Conservation (phyloP, 2,797 vertebrate genomes). For the Sandelia bainsii region DNA sequence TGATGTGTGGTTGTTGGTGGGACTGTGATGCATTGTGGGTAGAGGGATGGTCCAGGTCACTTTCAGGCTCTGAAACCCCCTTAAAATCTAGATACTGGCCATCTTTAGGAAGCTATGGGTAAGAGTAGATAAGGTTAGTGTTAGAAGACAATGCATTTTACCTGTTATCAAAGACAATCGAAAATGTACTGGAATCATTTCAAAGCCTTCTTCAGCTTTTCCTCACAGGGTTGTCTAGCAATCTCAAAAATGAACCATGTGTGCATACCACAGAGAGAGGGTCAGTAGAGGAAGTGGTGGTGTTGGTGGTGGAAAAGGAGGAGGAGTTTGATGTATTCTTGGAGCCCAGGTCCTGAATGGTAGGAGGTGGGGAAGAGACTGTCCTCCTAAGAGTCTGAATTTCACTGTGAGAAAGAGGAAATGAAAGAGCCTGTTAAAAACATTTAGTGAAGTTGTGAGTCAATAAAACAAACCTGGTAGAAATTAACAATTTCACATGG, state of each 20-base stretch:
- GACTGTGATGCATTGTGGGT: conserved; percentile 80
- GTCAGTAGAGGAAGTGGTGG: conserved; percentile 46
- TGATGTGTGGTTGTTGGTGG: conserved; percentile 82
- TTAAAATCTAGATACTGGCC: conserved; percentile 89
- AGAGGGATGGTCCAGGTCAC: conserved; percentile 67
- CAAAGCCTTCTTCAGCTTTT: background rate
- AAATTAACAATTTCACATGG: conserved; percentile 14
- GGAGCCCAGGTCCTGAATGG: conserved; percentile 77
- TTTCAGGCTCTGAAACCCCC: conserved; percentile 76
- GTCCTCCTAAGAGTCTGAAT: conserved; percentile 91
- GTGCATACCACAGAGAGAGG: conserved; percentile 63
- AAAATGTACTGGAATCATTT: background rate
- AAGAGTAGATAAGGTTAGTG: background rate
- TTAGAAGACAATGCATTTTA: background rate
- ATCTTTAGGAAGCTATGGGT: conserved; percentile 81
- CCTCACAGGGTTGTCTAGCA: background rate
- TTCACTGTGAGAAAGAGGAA: conserved; percentile 84
- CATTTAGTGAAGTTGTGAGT: background rate
- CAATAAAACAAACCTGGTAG: background rate
- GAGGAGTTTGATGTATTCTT: conserved; percentile 80
- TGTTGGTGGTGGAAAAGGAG: conserved; percentile 58
- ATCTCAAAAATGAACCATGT: background rate
- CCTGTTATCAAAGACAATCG: background rate
- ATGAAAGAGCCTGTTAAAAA: conserved; percentile 5
- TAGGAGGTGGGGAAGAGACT: conserved; percentile 78